Conservation (phyloP, 2,113 vertebrate species). For the Sinocyclocheilus maitianheensis region DNA sequence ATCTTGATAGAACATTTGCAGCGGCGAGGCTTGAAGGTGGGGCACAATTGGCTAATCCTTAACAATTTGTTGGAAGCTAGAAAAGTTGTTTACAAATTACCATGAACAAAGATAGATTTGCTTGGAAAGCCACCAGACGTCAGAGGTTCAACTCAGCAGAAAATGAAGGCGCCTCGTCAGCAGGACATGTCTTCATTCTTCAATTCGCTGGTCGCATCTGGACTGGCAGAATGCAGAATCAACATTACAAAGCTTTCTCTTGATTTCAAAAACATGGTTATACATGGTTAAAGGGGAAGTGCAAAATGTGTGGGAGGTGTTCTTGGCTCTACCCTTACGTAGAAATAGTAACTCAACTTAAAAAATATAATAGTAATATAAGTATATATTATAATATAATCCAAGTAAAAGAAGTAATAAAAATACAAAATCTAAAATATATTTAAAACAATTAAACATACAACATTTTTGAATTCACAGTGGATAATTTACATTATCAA, state of each 20-base stretch:
- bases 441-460: not conserved
- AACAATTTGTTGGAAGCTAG: slow-evolving; percentile 35
- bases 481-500: not conserved
- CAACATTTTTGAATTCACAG: not conserved
- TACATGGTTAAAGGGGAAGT: not conserved
- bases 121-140: slow-evolving; percentile 63
- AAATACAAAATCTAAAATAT: no score
- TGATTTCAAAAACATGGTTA: not conserved
- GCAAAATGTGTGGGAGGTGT: not conserved
- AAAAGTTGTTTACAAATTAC: slow-evolving; percentile 39
- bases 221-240: slow-evolving; percentile 58
- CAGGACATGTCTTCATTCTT: slow-evolving; percentile 69
- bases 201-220: slow-evolving; percentile 60
- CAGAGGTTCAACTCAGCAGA: slow-evolving; percentile 73
- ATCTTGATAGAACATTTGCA: not conserved
- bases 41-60: slow-evolving; percentile 20
- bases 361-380: not conserved
- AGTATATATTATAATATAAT: no score
- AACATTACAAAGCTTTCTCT: slow-evolving; percentile 52
- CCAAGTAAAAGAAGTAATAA: no score
- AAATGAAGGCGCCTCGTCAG: slow-evolving; percentile 71
- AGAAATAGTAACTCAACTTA: not conserved
- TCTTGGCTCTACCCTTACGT: no score
- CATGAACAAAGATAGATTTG: slow-evolving; percentile 61
- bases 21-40: not conserved